Percentiles rank a stretch among this genome's conserved stretches.
These are phyloP conservation scores for Hippocampus comes DNA, from an alignment of 2,113 vertebrate genomes.

Conservation along the genomic window DNA sequence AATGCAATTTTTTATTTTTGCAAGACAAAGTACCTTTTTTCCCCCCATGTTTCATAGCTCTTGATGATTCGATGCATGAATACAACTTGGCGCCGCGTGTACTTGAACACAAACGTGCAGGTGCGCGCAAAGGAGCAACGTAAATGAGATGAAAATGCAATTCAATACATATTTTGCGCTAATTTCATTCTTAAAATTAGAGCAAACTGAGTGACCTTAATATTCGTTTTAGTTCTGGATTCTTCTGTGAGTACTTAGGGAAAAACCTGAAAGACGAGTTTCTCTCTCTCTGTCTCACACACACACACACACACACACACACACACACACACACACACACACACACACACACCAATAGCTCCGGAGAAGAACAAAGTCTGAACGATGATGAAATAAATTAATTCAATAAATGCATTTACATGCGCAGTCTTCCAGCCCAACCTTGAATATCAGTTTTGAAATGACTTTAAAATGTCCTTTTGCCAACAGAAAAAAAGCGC, in stretches of 20 bases:
- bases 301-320: too few species aligned
- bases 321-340: too few species aligned
- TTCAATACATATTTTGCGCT: background rate
- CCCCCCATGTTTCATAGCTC: constrained; percentile 19
- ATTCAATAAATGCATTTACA: background rate
- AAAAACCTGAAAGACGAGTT: background rate
- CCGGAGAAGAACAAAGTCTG: background rate
- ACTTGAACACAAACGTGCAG: background rate
- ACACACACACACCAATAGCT: background rate
- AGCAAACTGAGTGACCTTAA: background rate
- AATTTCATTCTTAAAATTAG: background rate
- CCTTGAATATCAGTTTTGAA: background rate
- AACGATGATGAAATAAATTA: background rate
- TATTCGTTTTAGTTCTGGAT: background rate
- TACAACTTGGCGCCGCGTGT: background rate
- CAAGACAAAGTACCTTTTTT: constrained; percentile 40
- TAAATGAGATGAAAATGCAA: background rate
- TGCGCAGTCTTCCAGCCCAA: background rate
- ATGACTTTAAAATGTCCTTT: background rate
- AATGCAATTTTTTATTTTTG: constrained; percentile 44
- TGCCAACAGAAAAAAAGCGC: background rate
- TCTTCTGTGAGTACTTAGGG: background rate
- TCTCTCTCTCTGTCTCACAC: too few species aligned
- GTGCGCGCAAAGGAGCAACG: background rate
- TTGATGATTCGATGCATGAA: constrained; percentile 19